These are phyloP conservation scores for Enhydra lutris DNA, from an alignment of 2,113 vertebrate species.

Conservation along the genomic window DNA sequence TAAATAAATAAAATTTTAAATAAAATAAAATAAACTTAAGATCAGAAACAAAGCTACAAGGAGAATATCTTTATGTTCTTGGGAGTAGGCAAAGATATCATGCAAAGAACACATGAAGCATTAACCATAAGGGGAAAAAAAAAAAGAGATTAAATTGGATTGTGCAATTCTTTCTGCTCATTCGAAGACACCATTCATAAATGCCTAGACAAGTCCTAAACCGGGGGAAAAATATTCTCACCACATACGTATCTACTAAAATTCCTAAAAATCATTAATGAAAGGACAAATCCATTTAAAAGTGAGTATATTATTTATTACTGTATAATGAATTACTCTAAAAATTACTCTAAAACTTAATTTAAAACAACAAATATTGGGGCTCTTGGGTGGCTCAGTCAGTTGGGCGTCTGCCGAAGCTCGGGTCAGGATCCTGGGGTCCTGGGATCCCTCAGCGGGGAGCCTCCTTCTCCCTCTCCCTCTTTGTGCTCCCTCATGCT, in stretches of 20 bases:
- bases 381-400: too few relatives aligned
- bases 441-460: too few relatives aligned
- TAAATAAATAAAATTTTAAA: too few relatives aligned
- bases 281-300: neutral
- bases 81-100: neutral
- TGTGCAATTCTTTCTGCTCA: neutral
- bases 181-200: neutral
- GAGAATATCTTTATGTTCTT: neutral
- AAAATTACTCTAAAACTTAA: neutral
- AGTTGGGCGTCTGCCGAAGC: too few relatives aligned
- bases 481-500: too few relatives aligned
- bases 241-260: neutral
- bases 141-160: neutral
- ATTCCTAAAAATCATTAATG: neutral
- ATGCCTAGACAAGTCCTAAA: neutral
- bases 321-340: neutral
- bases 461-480: too few relatives aligned
- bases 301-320: neutral
- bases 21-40: neutral
- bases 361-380: neutral
- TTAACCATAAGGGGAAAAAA: neutral
- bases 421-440: too few relatives aligned
- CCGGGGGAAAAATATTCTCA: neutral
- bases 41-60: neutral
- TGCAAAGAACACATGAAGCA: neutral